A percentile compares a stretch with the other conserved stretches of the same genome.
phyloP scores from a whole-genome alignment of 1,140 invertebrate species.

The Akabosia matsudoensis region DNA sequence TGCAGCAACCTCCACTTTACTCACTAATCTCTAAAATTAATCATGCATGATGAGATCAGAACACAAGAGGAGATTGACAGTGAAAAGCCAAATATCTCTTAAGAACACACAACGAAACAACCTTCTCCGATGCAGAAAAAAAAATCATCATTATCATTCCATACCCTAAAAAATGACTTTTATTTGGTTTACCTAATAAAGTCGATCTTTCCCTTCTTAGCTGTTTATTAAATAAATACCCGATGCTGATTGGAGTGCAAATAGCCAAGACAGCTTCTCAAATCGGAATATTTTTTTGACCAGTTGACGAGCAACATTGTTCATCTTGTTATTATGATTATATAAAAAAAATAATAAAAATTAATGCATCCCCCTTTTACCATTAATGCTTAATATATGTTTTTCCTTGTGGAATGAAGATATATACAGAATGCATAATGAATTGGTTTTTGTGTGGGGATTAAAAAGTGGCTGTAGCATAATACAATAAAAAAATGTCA shows the following conservation, averaged over 20 bases:
- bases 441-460: background rate
- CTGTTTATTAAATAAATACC: background rate
- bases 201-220: background rate
- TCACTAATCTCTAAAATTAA: constrained; percentile 20
- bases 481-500: background rate
- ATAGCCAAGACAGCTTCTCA: background rate
- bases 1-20: background rate
- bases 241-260: too few species aligned
- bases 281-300: too few species aligned
- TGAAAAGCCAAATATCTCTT: constrained; percentile 24
- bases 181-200: background rate
- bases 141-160: background rate
- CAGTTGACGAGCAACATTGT: background rate
- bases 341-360: background rate
- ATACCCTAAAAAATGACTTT: constrained; percentile 1
- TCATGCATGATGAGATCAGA: constrained; percentile 22
- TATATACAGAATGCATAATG: background rate
- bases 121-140: background rate
- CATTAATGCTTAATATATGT: background rate
- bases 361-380: background rate
- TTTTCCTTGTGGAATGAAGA: background rate
- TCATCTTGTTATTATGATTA: background rate
- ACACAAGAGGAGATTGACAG: constrained; percentile 11
- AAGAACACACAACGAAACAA: background rate
- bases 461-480: background rate